Conservation (phyloP, 2,797 vertebrate species). For the Remorina albescens region DNA sequence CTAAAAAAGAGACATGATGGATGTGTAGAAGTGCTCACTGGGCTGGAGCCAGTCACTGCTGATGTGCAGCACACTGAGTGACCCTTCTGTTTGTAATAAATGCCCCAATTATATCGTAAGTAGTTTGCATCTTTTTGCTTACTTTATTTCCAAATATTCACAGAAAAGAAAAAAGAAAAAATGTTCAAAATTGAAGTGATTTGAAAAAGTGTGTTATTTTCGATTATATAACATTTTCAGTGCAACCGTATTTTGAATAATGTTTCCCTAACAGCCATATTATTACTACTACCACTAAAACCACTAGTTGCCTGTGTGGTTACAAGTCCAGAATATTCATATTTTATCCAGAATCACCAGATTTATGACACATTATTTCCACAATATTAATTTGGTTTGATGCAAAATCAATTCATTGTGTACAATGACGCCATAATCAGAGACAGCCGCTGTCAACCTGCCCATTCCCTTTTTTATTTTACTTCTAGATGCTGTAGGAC, state of each 20-base stretch:
- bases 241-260: neutral
- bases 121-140: conserved; percentile 17
- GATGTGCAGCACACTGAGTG: conserved; percentile 81
- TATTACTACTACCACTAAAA: neutral
- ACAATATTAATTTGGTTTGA: neutral
- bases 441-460: neutral
- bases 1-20: conserved; percentile 89
- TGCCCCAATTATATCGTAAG: conserved; percentile 16
- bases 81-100: conserved; percentile 39
- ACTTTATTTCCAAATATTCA: conserved; percentile 1
- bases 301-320: neutral
- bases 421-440: too few species aligned
- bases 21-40: conserved; percentile 85
- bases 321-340: neutral
- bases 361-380: neutral
- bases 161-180: neutral
- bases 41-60: conserved; percentile 86
- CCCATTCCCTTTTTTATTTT: neutral
- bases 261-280: too few species aligned
- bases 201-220: neutral
- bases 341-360: neutral
- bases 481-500: neutral
- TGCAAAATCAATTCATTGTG: neutral
- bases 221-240: too few species aligned
- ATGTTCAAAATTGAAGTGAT: neutral